A percentile compares a stretch with the other conserved stretches of the same genome.
These are phyloP conservation scores for Drosophila mauritiana DNA, from an alignment of 1,140 invertebrate species.

Conservation along the genomic window DNA sequence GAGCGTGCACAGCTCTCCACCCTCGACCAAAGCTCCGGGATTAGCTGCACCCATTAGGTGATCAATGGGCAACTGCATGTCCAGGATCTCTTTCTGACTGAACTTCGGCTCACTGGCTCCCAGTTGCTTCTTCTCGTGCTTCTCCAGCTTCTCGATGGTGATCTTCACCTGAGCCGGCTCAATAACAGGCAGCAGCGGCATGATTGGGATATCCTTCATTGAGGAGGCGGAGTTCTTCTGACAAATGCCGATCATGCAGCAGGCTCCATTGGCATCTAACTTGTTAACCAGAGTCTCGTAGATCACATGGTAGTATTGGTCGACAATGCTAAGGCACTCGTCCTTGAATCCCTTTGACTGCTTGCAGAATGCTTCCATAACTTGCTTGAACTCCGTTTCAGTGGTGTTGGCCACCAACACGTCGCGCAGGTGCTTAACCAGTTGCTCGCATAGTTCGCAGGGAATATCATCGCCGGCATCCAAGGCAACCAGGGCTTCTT, in stretches of 20 bases:
- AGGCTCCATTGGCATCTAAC: constrained; percentile 89
- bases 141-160: constrained; percentile 64
- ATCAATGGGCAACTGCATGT: constrained; percentile 88
- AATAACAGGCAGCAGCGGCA: constrained; percentile 73
- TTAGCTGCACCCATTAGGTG: constrained; percentile 86
- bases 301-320: constrained; percentile 90
- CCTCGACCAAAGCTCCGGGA: constrained; percentile 84
- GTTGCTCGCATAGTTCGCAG: constrained; percentile 93
- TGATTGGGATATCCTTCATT: constrained; percentile 52
- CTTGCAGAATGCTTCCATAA: constrained; percentile 92
- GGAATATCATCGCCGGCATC: constrained; percentile 88
- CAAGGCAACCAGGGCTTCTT: constrained; percentile 85
- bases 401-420: constrained; percentile 94
- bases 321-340: constrained; percentile 89
- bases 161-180: constrained; percentile 75
- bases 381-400: constrained; percentile 91
- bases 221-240: constrained; percentile 68
- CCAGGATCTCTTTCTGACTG: constrained; percentile 65
- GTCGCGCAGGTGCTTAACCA: constrained; percentile 91
- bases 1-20: constrained; percentile 88
- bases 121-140: constrained; percentile 33
- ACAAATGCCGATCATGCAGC: constrained; percentile 90
- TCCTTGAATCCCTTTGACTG: constrained; percentile 89
- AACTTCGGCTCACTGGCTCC: constrained; percentile 78
- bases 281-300: constrained; percentile 90